Evolutionary conservation across 2,888 invertebrate species (phyloP).

Genomic region (Pardosa pseudoannulata): DNA sequence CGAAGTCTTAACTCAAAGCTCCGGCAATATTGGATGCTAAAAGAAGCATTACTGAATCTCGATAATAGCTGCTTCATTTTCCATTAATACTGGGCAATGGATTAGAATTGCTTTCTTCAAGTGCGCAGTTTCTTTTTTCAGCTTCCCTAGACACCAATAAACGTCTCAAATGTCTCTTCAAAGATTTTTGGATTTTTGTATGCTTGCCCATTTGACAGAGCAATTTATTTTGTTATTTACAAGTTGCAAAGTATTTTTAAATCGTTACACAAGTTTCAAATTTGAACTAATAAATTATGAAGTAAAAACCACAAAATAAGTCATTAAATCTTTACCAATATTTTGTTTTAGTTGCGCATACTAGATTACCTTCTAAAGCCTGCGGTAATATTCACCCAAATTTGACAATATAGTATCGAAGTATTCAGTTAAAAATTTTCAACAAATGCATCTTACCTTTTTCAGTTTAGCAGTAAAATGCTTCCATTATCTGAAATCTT

Average conservation of each 20-base stretch:
- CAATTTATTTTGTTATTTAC: neutral
- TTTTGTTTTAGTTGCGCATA: too few species aligned
- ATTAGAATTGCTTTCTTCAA: neutral
- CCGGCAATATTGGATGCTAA: neutral
- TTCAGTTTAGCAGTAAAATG: too few species aligned
- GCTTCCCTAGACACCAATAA: neutral
- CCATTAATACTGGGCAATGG: neutral
- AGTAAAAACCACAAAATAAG: too few species aligned
- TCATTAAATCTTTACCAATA: too few species aligned
- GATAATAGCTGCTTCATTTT: slow-evolving; percentile 5
- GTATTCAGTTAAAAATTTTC: too few species aligned
- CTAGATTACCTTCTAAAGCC: too few species aligned
- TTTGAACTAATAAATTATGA: neutral
- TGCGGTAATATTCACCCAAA: too few species aligned
- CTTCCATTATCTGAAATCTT: too few species aligned
- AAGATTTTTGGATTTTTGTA: neutral
- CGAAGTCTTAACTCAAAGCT: neutral
- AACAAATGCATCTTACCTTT: too few species aligned
- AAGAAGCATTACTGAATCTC: neutral
- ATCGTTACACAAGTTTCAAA: too few species aligned
- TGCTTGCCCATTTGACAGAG: neutral
- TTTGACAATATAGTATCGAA: too few species aligned
- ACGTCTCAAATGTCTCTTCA: neutral
- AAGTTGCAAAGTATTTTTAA: too few species aligned
- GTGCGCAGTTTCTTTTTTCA: neutral